Evolutionary conservation across 2,888 invertebrate species (phyloP).

Genomic region (Melitaea athalia): DNA sequence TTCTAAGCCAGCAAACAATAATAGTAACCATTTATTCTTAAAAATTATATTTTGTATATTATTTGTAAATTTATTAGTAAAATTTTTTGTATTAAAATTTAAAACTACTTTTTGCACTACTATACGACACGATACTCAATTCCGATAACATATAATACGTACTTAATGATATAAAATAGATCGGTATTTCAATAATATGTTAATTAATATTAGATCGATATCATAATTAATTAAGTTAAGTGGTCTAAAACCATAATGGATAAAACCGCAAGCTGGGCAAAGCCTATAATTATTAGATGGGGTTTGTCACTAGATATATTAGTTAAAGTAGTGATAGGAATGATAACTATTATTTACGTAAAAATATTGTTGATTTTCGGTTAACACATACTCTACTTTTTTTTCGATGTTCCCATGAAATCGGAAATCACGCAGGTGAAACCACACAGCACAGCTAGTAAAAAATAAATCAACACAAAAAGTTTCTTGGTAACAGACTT

Average conservation of each 20-base stretch:
- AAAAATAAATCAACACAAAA: no score
- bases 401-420: no score
- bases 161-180: neutral
- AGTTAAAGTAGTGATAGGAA: neutral
- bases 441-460: no score
- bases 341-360: neutral
- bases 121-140: neutral
- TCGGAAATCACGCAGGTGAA: no score
- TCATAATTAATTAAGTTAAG: constrained; percentile 7
- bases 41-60: no score
- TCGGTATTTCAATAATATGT: neutral
- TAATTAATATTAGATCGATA: constrained; percentile 11
- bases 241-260: constrained; percentile 1
- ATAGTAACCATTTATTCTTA: no score
- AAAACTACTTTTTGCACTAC: neutral
- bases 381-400: no score
- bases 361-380: neutral
- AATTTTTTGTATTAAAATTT: no score
- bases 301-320: neutral
- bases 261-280: neutral
- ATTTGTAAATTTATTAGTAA: no score
- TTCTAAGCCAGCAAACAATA: no score
- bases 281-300: constrained; percentile 4
- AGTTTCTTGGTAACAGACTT: no score
- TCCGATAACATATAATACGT: neutral